A percentile compares a stretch with the other conserved stretches of the same genome.
Conservation (phyloP, 2,113 vertebrate genomes). For the Grantiella picta region DNA sequence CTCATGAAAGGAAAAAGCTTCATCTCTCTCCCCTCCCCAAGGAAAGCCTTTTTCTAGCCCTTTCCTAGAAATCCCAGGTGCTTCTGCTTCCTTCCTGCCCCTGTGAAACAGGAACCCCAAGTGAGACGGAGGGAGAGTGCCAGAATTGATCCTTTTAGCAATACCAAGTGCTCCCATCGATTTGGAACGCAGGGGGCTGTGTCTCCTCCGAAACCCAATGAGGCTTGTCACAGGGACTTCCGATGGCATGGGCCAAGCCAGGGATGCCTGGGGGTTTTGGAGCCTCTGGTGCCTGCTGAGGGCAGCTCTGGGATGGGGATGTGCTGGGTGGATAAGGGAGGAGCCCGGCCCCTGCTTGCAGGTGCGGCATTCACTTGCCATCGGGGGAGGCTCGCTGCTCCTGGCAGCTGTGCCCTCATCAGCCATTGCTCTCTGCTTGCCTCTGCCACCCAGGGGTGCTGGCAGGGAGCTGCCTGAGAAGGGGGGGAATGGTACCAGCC, state of each 20-base stretch:
- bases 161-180: not conserved
- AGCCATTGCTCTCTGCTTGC: not conserved
- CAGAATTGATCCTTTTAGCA: not conserved
- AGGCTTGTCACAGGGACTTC: not conserved
- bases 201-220: not conserved
- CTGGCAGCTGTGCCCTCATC: not conserved
- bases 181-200: not conserved
- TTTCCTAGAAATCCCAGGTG: not conserved
- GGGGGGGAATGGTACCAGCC: not conserved
- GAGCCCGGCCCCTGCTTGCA: not conserved
- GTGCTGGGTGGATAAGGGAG: not conserved
- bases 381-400: not conserved
- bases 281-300: not conserved
- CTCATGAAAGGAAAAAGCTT: not conserved
- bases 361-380: not conserved
- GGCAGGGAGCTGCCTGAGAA: not conserved
- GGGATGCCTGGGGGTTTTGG: not conserved
- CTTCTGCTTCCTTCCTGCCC: not conserved
- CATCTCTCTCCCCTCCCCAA: not conserved
- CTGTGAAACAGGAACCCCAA: not conserved
- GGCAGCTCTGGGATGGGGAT: not conserved
- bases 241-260: not conserved
- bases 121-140: not conserved
- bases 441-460: not conserved
- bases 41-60: conserved; percentile 12